phyloP scores from a whole-genome alignment of 2,113 vertebrate species.

The Ardeotis arabs region DNA sequence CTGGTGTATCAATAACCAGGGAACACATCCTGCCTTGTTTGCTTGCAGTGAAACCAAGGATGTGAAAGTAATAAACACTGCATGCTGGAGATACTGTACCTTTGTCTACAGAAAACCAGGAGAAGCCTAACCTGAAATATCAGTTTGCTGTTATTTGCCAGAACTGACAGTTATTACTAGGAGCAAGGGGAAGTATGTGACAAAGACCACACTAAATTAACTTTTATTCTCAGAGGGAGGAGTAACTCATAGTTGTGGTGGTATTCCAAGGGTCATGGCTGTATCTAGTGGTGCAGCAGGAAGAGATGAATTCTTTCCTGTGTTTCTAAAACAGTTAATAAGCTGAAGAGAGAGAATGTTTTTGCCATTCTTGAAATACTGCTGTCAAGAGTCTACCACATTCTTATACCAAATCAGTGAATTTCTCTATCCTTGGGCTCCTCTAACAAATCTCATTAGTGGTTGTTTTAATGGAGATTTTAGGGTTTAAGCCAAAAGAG shows the following conservation, averaged over 20 bases:
- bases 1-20: neutral
- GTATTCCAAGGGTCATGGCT: neutral
- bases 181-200: neutral
- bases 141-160: neutral
- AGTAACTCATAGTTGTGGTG: neutral
- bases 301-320: neutral
- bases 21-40: neutral
- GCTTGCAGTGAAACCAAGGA: neutral
- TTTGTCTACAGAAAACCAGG: slow-evolving; percentile 14
- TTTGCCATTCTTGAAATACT: neutral
- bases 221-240: neutral
- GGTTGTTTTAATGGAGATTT: slow-evolving; percentile 26
- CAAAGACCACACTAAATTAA: neutral
- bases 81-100: neutral
- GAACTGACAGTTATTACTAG: slow-evolving; percentile 6
- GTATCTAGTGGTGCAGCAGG: neutral
- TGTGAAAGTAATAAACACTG: neutral
- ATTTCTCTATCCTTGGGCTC: neutral
- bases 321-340: neutral
- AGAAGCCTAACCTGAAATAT: slow-evolving; percentile 10
- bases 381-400: neutral
- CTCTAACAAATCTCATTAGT: slow-evolving; percentile 14
- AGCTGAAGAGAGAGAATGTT: neutral
- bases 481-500: slow-evolving; percentile 44
- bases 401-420: neutral